phyloP scores from a whole-genome alignment of 2,797 vertebrate species.

The Margarornis squamiger region DNA sequence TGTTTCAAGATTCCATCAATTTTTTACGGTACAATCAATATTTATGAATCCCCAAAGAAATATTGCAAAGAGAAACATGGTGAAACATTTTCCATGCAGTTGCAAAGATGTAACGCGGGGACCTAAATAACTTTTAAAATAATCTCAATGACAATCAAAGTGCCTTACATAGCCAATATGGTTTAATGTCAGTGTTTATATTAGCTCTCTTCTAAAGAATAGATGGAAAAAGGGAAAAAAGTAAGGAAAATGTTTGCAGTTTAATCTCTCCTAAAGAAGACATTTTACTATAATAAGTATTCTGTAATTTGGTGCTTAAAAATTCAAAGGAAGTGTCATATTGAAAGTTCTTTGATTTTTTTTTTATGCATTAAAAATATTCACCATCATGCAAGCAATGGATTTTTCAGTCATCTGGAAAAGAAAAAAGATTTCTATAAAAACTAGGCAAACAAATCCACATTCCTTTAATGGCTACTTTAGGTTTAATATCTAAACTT shows the following conservation, averaged over 20 bases:
- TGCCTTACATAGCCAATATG: conserved; percentile 78
- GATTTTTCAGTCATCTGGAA: conserved; percentile 76
- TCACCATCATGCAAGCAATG: conserved; percentile 70
- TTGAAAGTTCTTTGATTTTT: conserved; percentile 66
- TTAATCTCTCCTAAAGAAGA: conserved; percentile 74
- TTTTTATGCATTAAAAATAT: conserved; percentile 75
- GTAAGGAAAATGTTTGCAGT: conserved; percentile 33
- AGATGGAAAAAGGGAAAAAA: conserved; percentile 36
- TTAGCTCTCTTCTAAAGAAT: conserved; percentile 63
- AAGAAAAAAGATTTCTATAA: conserved; percentile 68
- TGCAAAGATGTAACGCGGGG: conserved; percentile 76
- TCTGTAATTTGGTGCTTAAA: conserved; percentile 76
- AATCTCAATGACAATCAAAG: conserved; percentile 85
- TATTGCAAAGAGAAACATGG: conserved; percentile 88
- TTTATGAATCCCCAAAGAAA: conserved; percentile 98
- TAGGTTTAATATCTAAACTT: conserved; percentile 85
- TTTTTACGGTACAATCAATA: conserved; percentile 98
- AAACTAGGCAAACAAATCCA: conserved; percentile 77
- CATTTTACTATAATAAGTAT: conserved; percentile 68
- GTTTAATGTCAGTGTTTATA: conserved; percentile 80
- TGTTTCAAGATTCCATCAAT: conserved; percentile 97
- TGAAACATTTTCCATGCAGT: conserved; percentile 87
- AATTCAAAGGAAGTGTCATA: conserved; percentile 75
- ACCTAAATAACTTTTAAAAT: conserved; percentile 86
- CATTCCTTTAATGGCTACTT: conserved; percentile 82